A percentile compares a stretch with the other conserved stretches of the same genome.
These are phyloP conservation scores for Bothrops alternatus DNA, from an alignment of 2,797 vertebrate species.

Conservation along the genomic window DNA sequence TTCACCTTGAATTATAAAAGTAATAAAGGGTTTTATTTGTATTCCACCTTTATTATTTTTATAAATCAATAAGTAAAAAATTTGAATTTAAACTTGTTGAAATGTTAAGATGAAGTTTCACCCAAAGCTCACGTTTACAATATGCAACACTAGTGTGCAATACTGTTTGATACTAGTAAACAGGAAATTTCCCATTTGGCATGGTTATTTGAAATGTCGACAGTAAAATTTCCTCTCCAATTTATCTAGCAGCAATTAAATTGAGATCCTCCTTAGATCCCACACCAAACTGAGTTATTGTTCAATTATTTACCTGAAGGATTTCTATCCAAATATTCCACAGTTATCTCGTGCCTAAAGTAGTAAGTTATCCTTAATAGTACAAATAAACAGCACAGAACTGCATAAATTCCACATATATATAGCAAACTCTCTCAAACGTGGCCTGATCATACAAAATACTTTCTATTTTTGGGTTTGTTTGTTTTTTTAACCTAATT, in stretches of 20 bases:
- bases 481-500: neutral
- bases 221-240: neutral
- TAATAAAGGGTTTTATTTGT: neutral
- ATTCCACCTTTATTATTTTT: neutral
- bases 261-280: neutral
- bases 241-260: neutral
- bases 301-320: neutral
- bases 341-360: neutral
- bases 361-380: neutral
- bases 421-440: neutral
- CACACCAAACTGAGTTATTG: neutral
- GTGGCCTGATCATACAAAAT: neutral
- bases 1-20: neutral
- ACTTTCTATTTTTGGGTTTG: neutral
- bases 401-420: neutral
- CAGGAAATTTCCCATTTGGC: neutral
- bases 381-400: neutral
- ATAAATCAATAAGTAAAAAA: neutral
- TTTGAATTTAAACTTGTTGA: neutral
- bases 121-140: neutral
- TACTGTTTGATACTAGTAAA: neutral
- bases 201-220: no score
- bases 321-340: neutral
- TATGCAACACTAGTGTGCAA: neutral
- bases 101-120: neutral